Evolutionary conservation across 2,888 invertebrate genomes (phyloP).

Genomic region (Melanostoma scalare): DNA sequence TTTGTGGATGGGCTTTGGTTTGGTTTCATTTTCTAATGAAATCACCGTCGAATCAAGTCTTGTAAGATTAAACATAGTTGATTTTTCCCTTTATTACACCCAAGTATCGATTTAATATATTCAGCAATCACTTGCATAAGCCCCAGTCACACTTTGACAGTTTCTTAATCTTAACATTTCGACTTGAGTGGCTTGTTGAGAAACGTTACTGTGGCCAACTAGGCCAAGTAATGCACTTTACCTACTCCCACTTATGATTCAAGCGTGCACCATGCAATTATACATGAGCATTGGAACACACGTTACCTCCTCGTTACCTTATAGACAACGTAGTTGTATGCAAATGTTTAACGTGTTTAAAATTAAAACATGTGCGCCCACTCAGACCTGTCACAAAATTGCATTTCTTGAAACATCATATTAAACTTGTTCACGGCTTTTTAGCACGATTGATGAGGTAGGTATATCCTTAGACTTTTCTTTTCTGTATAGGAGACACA

Average conservation of each 20-base stretch:
- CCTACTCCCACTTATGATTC: conserved; percentile 6
- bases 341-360: conserved; percentile 13
- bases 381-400: neutral
- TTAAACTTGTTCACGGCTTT: neutral
- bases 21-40: no score
- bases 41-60: no score
- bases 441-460: neutral
- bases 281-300: neutral
- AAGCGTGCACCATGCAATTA: conserved; percentile 18
- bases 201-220: conserved; percentile 11
- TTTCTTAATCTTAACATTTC: conserved; percentile 15
- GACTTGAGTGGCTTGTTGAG: conserved; percentile 2
- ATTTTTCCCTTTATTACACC: no score
- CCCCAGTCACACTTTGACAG: conserved; percentile 3
- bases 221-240: conserved; percentile 12
- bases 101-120: no score
- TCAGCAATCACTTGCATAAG: no score
- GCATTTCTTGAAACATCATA: neutral
- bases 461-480: no score
- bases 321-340: neutral
- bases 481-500: no score
- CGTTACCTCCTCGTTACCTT: neutral
- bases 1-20: no score
- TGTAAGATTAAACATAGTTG: no score
- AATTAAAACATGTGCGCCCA: conserved; percentile 5